A percentile compares a stretch with the other conserved stretches of the same genome.
These are phyloP conservation scores for Scatophagus argus DNA, from an alignment of 2,113 vertebrate genomes.

Conservation along the genomic window DNA sequence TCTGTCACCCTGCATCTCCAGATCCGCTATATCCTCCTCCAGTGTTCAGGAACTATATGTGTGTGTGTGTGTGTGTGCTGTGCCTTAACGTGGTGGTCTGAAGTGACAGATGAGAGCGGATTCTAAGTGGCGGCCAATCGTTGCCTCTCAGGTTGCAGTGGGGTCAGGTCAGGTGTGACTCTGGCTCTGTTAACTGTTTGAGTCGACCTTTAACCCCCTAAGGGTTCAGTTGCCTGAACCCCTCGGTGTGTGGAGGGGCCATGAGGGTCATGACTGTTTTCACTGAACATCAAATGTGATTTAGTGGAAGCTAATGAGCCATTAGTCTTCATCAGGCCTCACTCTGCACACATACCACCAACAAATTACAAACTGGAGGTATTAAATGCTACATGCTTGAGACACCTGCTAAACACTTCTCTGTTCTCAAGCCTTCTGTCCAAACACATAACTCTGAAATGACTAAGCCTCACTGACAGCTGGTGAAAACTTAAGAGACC, in stretches of 20 bases:
- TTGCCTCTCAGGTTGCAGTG: slow-evolving; percentile 51
- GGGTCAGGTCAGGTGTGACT: slow-evolving; percentile 67
- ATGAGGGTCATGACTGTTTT: slow-evolving; percentile 75
- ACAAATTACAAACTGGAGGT: slow-evolving; percentile 12
- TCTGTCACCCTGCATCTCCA: background rate
- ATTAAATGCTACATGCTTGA: slow-evolving; percentile 17
- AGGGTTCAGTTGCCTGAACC: slow-evolving; percentile 50
- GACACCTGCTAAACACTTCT: slow-evolving; percentile 34
- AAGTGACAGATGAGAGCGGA: slow-evolving; percentile 74
- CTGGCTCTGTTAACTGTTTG: slow-evolving; percentile 69
- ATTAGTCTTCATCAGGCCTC: slow-evolving; percentile 75
- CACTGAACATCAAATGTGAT: slow-evolving; percentile 75
- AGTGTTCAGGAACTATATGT: slow-evolving; percentile 15
- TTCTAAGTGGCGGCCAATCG: slow-evolving; percentile 44
- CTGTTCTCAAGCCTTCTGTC: slow-evolving; percentile 32
- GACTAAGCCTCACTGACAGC: slow-evolving; percentile 46
- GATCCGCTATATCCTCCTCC: background rate
- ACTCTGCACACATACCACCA: slow-evolving; percentile 20
- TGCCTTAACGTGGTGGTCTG: slow-evolving; percentile 26
- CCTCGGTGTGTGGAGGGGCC: slow-evolving; percentile 51
- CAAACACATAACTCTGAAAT: slow-evolving; percentile 32
- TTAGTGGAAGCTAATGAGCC: slow-evolving; percentile 71
- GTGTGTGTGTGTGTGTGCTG: background rate
- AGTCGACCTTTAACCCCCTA: slow-evolving; percentile 69
- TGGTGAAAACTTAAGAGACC: slow-evolving; percentile 54